Base-by-base conservation (phyloP, 2,113 vertebrate genomes). In the Raja brachyura region DNA sequence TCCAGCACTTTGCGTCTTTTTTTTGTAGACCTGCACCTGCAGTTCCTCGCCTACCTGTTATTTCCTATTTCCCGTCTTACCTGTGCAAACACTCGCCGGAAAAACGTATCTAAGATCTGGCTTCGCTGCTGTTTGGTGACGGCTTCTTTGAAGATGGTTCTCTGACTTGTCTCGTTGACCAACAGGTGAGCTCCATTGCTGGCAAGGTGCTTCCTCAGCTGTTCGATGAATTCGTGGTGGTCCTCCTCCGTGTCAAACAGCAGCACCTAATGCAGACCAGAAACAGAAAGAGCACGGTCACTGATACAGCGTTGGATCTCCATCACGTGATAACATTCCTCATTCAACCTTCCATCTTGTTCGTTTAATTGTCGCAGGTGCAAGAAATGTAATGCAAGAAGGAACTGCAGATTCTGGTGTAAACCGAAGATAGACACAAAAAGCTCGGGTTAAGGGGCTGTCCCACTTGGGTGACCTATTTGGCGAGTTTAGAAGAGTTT, bases 81-180 rank as follows among this genome's bases (percentile, higher is more conserved):
- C 97, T 98, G 97, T 77, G 97, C 96, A 95, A 99, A 99, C 13
- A 98, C 97, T 2, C 98, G 97, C 93, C 98, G 97, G 94, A 99
- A 99, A 96, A 99, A 99, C 22, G 96, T 97, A 94, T 99, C 98
- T 95, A 99, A 96, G 93, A 98, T 98, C 94, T 96, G 94, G 93
- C 95, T 97, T 93, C 99, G 96, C 94, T 98, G 97, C 93, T 98
- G 96, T 95, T 96, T 97, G 90, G 97, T 99, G 93, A 98, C 96
- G 0, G 99, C 98, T 92, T 94, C 95, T 93, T 95, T 96, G 94
- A 99, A 96, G 16, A 99, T 96, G 48, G 95, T 95, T 76, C 95
- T 96, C 95, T 99, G 97, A 0, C 94, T 96, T 95, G 96, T 96
- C 94, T 97, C 96, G 16, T 78, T 95, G 61, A 97, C 4, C 0